Percentiles rank a stretch among this genome's conserved stretches.
These are phyloP conservation scores for Hyperopisus bebe DNA, from an alignment of 2,113 vertebrate genomes.

Conservation along the genomic window DNA sequence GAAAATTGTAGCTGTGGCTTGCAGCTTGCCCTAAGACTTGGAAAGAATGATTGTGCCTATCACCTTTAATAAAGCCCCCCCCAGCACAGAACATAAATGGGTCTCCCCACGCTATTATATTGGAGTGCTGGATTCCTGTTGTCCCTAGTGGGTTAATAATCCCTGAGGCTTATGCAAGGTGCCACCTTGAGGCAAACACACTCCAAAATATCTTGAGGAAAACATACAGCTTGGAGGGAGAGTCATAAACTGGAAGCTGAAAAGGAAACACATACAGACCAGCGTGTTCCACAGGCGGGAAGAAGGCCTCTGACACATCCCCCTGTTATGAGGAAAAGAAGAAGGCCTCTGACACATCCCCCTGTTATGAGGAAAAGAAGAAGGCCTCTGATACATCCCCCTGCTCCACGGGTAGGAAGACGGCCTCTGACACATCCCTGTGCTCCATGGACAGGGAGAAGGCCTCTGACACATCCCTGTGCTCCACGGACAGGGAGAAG, in stretches of 20 bases:
- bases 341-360: neutral
- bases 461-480: too few species aligned
- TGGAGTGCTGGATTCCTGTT: neutral
- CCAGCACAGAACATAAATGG: neutral
- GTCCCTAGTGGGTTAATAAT: neutral
- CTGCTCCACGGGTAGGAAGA: too few species aligned
- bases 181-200: neutral
- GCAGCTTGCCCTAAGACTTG: neutral
- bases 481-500: too few species aligned
- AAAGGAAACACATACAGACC: neutral
- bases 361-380: too few species aligned
- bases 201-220: neutral
- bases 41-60: neutral
- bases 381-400: too few species aligned
- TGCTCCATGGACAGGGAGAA: too few species aligned
- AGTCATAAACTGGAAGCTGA: neutral
- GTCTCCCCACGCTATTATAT: neutral
- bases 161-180: neutral
- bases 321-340: accelerated
- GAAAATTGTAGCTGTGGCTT: neutral
- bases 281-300: neutral
- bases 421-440: too few species aligned
- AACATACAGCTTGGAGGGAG: neutral
- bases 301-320: neutral
- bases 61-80: neutral